Percentiles rank a stretch among this genome's conserved stretches.
These are phyloP conservation scores for Lethrus apterus DNA, from an alignment of 1,140 invertebrate species.

Conservation along the genomic window DNA sequence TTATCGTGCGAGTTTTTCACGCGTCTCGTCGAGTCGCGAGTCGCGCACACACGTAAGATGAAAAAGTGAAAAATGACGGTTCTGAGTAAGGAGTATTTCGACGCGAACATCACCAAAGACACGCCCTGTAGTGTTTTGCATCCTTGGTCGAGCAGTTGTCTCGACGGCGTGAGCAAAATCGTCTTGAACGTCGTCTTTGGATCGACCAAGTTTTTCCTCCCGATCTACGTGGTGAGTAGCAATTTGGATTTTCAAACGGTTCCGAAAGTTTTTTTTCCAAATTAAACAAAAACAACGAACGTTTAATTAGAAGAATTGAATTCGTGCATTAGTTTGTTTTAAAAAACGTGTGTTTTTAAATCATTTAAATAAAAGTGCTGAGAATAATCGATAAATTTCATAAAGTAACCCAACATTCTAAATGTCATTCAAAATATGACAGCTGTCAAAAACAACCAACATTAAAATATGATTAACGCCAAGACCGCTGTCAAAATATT, in stretches of 20 bases:
- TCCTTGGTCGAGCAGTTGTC: slow-evolving; percentile 7
- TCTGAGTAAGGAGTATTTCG: slow-evolving; percentile 3
- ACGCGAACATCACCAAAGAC: neutral
- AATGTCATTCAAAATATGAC: neutral
- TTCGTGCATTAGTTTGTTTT: too few species aligned
- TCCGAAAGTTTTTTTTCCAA: neutral
- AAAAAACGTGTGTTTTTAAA: too few species aligned
- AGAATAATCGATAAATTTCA: neutral
- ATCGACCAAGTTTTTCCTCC: slow-evolving; percentile 1
- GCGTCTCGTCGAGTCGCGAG: too few species aligned
- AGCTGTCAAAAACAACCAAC: neutral
- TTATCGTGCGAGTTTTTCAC: too few species aligned
- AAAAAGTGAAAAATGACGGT: neutral
- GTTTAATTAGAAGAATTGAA: neutral
- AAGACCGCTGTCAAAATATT: neutral
- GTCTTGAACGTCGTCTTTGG: neutral
- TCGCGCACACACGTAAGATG: too few species aligned
- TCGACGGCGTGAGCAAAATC: neutral
- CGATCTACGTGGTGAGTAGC: slow-evolving; percentile 7
- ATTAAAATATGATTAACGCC: neutral
- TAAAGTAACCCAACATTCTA: neutral
- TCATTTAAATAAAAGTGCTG: too few species aligned
- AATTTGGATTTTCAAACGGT: neutral
- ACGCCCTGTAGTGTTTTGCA: slow-evolving; percentile 5
- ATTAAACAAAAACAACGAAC: neutral